These are phyloP conservation scores for Miichthys miiuy DNA, from an alignment of 2,797 vertebrate species.

Conservation along the genomic window DNA sequence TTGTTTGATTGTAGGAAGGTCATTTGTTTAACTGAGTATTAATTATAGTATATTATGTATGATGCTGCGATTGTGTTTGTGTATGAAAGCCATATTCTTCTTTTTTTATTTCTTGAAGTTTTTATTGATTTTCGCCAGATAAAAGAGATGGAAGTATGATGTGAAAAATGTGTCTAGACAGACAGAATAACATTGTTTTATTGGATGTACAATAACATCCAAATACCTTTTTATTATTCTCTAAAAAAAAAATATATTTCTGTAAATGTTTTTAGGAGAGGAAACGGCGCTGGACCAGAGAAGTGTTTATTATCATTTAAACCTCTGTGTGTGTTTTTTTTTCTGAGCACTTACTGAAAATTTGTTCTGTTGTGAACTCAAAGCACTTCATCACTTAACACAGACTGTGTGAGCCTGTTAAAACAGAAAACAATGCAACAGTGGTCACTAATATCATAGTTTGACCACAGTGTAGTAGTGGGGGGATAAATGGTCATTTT, in stretches of 20 bases:
- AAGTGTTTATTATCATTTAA: slow-evolving; percentile 68
- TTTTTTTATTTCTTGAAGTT: slow-evolving; percentile 39
- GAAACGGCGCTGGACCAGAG: slow-evolving; percentile 55
- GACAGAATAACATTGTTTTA: slow-evolving; percentile 58
- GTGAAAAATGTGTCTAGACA: slow-evolving; percentile 42
- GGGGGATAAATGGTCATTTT: slow-evolving; percentile 53
- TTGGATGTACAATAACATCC: slow-evolving; percentile 59
- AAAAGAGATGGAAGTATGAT: slow-evolving; percentile 39
- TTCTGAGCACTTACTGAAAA: slow-evolving; percentile 84
- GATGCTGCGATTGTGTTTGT: slow-evolving; percentile 72
- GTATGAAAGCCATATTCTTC: slow-evolving; percentile 82
- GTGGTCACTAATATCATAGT: slow-evolving; percentile 55
- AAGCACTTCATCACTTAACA: slow-evolving; percentile 83
- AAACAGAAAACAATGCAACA: slow-evolving; percentile 74
- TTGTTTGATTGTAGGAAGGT: slow-evolving; percentile 57
- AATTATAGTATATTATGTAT: slow-evolving; percentile 74
- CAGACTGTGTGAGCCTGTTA: slow-evolving; percentile 72
- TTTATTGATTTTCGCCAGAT: slow-evolving; percentile 47
- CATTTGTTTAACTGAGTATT: slow-evolving; percentile 71
- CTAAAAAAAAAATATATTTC: slow-evolving; percentile 45
- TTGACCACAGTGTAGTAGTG: slow-evolving; percentile 41
- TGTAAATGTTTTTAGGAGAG: slow-evolving; percentile 62
- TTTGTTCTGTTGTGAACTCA: slow-evolving; percentile 77
- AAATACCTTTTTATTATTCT: slow-evolving; percentile 50
- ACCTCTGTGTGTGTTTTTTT: slow-evolving; percentile 51